Base-by-base conservation (phyloP, 2,113 vertebrate species). In the Muscicapa adusta region DNA sequence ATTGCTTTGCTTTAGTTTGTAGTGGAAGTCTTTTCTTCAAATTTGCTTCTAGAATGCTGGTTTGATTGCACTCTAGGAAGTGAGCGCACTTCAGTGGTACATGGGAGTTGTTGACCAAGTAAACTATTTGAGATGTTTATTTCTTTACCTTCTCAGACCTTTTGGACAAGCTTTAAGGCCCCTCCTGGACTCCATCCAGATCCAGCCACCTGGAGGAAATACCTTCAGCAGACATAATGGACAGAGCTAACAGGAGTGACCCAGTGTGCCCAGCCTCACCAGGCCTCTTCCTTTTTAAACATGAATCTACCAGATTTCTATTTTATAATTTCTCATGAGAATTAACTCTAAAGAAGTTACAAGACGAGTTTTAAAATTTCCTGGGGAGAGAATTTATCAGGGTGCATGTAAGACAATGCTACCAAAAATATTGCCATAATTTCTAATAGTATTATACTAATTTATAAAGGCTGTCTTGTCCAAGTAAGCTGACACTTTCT, bases 151-250 rank as follows among this genome's bases (percentile, higher is more conserved):
- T 92, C 66, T 26, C 95, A 99, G 99, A 96, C 99, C 99, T 36
- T 99, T 99, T 80, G 99, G 99, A 97, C 99, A 99, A 97, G 98
- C 98, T 42, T 98, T 99, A 92, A 98, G 98, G 85, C 99, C 99
- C 42, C 82, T 99, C 36, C 97, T 99, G 97, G 98, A 99, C 83
- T 98, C 98, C 93, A 96, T 99, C 82, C 97, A 96, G 94, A 98
- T 99, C 94, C 98, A 98, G 87, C 99, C 99, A 73, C 98, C 98
- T 0, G 99, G 98, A 94, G 98, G 98, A 88, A 99, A 95, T 97
- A 97, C 96, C 51, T 97, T 99, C 95, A 98, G 97, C 96, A 98
- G 98, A 95, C 98, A 98, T 63, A 98, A 98, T 17, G 98, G 98
- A 95, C 99, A 98, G 91, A 98, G 98, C 97, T 99, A 99, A 98